These are phyloP conservation scores for Platanista minor DNA, from an alignment of 2,113 vertebrate species.

Conservation along the genomic window DNA sequence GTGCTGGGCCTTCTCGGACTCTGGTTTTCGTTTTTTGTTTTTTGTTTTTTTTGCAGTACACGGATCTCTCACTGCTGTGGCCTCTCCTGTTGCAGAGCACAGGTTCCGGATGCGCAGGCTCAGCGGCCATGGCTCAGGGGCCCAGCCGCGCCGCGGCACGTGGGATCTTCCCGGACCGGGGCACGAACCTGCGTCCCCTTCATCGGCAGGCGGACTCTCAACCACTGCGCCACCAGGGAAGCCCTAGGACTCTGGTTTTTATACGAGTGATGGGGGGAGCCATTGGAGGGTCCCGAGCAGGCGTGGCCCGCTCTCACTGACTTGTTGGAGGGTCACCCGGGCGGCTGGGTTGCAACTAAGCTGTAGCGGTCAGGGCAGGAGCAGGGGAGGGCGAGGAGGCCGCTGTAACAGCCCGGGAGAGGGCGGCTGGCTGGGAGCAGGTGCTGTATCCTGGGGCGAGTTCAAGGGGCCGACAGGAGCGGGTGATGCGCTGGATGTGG, in stretches of 20 bases:
- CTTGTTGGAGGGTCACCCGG: rapidly evolving
- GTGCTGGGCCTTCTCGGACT: rapidly evolving
- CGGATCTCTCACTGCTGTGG: no score
- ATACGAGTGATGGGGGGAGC: rapidly evolving
- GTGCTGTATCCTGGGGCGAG: background rate
- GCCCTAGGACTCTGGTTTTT: background rate
- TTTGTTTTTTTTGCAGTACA: no score
- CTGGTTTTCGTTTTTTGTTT: no score
- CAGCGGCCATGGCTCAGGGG: no score
- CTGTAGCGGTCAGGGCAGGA: rapidly evolving
- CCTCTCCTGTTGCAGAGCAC: no score
- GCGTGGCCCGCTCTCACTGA: background rate
- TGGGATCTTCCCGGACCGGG: no score
- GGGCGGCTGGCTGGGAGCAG: rapidly evolving
- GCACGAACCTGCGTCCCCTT: no score
- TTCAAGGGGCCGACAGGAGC: background rate
- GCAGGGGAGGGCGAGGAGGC: background rate
- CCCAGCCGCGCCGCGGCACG: no score
- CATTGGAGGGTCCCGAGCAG: rapidly evolving
- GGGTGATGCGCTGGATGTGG: rapidly evolving
- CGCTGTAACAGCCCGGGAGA: background rate
- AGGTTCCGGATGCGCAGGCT: no score
- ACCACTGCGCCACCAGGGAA: no score
- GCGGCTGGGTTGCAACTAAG: background rate
- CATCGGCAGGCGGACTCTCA: no score